A percentile compares a stretch with the other conserved stretches of the same genome.
phyloP scores from a whole-genome alignment of 2,113 vertebrate genomes.

The Silurus meridionalis region DNA sequence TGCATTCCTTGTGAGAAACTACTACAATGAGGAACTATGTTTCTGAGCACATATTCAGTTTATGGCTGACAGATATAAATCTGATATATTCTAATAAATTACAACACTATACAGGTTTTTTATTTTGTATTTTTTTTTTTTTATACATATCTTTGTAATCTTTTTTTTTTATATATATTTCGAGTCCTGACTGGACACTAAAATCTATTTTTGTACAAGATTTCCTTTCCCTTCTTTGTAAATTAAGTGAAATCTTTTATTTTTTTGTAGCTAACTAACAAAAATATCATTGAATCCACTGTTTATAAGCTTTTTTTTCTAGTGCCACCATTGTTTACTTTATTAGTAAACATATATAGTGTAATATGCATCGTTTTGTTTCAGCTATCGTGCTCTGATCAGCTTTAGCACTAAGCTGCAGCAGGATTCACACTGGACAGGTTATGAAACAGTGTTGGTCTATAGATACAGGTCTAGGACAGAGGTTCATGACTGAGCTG shows the following conservation, averaged over 20 bases:
- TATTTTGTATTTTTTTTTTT: not conserved
- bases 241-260: not conserved
- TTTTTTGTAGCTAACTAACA: not conserved
- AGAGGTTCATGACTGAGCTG: conserved; percentile 24
- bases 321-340: not conserved
- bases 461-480: not conserved
- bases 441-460: not conserved
- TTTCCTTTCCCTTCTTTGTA: not conserved
- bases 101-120: not conserved
- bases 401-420: not conserved
- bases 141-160: not conserved
- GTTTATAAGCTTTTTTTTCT: not conserved
- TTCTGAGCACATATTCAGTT: not conserved
- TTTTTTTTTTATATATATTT: not conserved
- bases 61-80: not conserved
- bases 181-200: not conserved
- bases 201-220: not conserved
- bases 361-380: not conserved
- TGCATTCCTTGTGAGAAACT: not conserved
- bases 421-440: not conserved
- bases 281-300: not conserved
- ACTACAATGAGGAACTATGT: not conserved
- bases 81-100: not conserved
- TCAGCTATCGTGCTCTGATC: not conserved
- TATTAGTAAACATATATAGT: not conserved